Conservation (phyloP, 1,140 invertebrate genomes). For the Rhynchophorus ferrugineus region DNA sequence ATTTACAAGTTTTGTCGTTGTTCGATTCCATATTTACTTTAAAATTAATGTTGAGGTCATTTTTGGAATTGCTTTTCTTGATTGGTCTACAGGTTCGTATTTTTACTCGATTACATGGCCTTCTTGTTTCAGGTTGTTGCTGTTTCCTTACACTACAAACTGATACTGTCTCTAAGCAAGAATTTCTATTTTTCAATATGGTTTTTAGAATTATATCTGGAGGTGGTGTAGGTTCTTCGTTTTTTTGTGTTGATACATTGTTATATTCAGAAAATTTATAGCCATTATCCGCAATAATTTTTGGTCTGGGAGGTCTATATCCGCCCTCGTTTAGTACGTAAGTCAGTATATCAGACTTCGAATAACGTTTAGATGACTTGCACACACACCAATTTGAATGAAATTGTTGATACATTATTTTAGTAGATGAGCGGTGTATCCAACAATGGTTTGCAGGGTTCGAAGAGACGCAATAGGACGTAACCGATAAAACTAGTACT, state of each 20-base stretch:
- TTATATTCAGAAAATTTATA: conserved; percentile 13
- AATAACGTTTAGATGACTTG: background rate
- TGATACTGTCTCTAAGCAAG: background rate
- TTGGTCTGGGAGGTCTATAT: conserved; percentile 3
- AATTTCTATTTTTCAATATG: conserved; percentile 2
- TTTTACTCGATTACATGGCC: background rate
- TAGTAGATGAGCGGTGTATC: conserved; percentile 14
- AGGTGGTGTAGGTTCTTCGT: background rate
- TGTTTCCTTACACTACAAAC: background rate
- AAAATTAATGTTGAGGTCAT: conserved; percentile 11
- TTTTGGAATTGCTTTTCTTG: background rate
- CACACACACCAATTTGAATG: background rate
- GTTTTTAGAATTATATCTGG: background rate
- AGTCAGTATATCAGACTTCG: background rate
- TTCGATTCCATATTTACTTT: conserved; percentile 10
- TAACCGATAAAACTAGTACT: conserved; percentile 10
- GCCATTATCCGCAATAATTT: conserved; percentile 12
- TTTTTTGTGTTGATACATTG: conserved; percentile 5
- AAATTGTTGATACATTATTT: background rate
- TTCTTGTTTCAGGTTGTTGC: background rate
- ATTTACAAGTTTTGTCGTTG: background rate
- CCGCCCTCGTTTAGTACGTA: background rate
- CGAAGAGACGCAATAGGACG: conserved; percentile 6
- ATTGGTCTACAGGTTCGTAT: background rate
- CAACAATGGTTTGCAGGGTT: conserved; percentile 14